A percentile compares a stretch with the other conserved stretches of the same genome.
Evolutionary conservation across 1,140 invertebrate genomes (phyloP).

Genomic region (Solenopsis fugax): DNA sequence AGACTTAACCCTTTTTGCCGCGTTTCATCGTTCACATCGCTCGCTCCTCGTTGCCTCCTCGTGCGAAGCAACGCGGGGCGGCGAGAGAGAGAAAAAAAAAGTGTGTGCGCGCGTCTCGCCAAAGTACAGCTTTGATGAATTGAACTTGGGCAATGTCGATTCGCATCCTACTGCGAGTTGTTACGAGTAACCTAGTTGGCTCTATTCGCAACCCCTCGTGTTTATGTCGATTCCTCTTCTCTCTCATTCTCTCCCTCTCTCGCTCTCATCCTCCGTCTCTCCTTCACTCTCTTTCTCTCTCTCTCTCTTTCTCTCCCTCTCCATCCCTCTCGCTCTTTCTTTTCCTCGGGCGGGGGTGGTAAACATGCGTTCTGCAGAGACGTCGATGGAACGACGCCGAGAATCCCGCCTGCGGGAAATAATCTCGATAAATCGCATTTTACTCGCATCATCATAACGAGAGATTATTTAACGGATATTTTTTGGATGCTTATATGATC

Average conservation of each 20-base stretch:
- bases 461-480: background rate
- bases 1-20: slow-evolving; percentile 2
- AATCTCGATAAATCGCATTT: slow-evolving; percentile 15
- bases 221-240: slow-evolving; percentile 44
- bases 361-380: slow-evolving; percentile 53
- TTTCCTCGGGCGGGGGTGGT: slow-evolving; percentile 36
- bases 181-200: slow-evolving; percentile 57
- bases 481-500: background rate
- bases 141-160: slow-evolving; percentile 12
- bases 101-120: slow-evolving; percentile 11
- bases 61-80: background rate
- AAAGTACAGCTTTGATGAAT: background rate
- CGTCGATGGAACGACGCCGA: slow-evolving; percentile 51
- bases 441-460: background rate
- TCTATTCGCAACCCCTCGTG: slow-evolving; percentile 45
- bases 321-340: slow-evolving; percentile 10
- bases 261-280: slow-evolving; percentile 27
- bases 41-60: background rate
- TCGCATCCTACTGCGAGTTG: slow-evolving; percentile 20
- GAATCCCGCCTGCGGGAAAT: slow-evolving; percentile 36
- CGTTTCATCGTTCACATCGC: background rate
- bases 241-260: slow-evolving; percentile 33
- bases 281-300: slow-evolving; percentile 24
- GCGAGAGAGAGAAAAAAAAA: background rate
- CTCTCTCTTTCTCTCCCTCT: slow-evolving; percentile 36